Conservation (phyloP, 2,888 invertebrate genomes). For the Empis livida region DNA sequence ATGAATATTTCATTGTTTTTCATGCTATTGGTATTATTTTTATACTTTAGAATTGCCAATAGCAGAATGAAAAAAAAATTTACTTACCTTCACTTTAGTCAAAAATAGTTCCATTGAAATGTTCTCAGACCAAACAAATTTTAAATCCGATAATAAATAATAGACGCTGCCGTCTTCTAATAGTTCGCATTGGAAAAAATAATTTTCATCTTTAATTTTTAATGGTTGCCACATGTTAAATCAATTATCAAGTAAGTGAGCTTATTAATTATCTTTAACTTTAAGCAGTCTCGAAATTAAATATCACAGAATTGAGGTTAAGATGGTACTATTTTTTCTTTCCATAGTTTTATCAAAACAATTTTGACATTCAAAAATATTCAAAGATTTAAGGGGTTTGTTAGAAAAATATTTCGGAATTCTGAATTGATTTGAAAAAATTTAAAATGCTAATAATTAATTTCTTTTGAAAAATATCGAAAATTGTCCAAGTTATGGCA, state of each 20-base stretch:
- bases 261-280: neutral
- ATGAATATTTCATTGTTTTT: too few relatives aligned
- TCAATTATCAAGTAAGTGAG: neutral
- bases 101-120: slow-evolving; percentile 7
- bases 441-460: too few relatives aligned
- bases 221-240: slow-evolving; percentile 37
- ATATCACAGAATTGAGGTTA: too few relatives aligned
- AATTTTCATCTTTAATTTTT: slow-evolving; percentile 39
- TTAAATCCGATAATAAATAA: slow-evolving; percentile 17
- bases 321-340: neutral
- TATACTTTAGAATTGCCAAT: too few relatives aligned
- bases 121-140: slow-evolving; percentile 8
- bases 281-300: neutral
- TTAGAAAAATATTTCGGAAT: too few relatives aligned
- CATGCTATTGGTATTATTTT: too few relatives aligned
- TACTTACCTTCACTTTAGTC: slow-evolving; percentile 2
- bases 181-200: slow-evolving; percentile 12
- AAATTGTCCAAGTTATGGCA: too few relatives aligned
- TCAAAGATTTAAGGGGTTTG: too few relatives aligned
- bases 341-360: neutral
- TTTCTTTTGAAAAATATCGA: too few relatives aligned
- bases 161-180: slow-evolving; percentile 3
- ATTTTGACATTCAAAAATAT: too few relatives aligned
- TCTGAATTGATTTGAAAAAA: too few relatives aligned
- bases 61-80: neutral